phyloP scores from a whole-genome alignment of 1,140 invertebrate genomes.

The Drosophila burlai region DNA sequence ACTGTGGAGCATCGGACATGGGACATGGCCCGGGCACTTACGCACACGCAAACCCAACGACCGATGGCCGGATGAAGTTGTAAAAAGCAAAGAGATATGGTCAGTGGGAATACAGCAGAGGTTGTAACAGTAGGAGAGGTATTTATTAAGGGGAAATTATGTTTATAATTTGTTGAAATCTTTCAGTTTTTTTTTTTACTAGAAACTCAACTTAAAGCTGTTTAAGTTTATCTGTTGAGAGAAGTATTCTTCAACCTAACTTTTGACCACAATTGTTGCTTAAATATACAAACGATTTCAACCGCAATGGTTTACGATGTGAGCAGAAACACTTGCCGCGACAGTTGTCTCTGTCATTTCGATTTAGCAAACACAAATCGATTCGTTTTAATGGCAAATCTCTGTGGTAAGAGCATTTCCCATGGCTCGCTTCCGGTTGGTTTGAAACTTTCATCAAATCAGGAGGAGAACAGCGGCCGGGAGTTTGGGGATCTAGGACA shows the following conservation, averaged over 20 bases:
- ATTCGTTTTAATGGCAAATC: conserved; percentile 67
- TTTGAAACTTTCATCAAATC: conserved; percentile 66
- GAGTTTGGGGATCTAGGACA: conserved; percentile 13
- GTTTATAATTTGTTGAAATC: not conserved
- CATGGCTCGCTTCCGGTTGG: conserved; percentile 63
- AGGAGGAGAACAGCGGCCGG: not conserved
- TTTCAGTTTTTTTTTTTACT: too few species aligned
- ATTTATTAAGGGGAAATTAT: not conserved
- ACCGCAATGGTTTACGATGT: conserved; percentile 24
- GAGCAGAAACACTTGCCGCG: not conserved
- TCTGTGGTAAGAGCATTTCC: conserved; percentile 48
- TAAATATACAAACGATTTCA: conserved; percentile 1
- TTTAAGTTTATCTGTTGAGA: too few species aligned
- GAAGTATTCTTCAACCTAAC: not conserved
- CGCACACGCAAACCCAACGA: conserved; percentile 45
- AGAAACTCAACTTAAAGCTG: too few species aligned
- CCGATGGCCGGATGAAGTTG: conserved; percentile 57
- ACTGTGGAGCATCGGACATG: conserved; percentile 61
- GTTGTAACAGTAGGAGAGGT: not conserved
- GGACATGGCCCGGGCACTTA: conserved; percentile 25
- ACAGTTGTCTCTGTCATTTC: conserved; percentile 16
- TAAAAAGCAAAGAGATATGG: conserved; percentile 7
- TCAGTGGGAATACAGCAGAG: conserved; percentile 11
- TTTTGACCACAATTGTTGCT: not conserved
- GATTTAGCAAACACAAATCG: conserved; percentile 58